Evolutionary conservation across 2,888 invertebrate species (phyloP).

Genomic region (Holacanthella duospinosa): DNA sequence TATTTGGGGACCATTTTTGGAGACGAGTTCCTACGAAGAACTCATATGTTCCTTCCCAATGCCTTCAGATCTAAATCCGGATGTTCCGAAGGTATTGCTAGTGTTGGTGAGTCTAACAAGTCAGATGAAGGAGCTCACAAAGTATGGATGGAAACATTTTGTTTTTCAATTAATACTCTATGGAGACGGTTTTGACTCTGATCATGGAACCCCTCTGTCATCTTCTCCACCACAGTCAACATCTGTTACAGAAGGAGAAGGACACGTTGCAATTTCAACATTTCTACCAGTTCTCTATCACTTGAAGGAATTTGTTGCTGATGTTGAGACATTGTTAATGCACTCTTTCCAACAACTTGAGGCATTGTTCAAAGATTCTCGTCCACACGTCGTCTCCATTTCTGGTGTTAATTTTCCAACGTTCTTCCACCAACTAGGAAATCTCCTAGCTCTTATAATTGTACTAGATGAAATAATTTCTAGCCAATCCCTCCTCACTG

Average conservation of each 20-base stretch:
- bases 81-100: constrained; percentile 30
- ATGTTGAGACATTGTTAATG: constrained; percentile 59
- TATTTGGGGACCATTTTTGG: constrained; percentile 25
- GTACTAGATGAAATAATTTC: constrained; percentile 57
- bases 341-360: constrained; percentile 65
- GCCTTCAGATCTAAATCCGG: constrained; percentile 23
- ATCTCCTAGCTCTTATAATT: constrained; percentile 46
- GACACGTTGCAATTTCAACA: constrained; percentile 45
- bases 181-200: constrained; percentile 27
- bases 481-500: constrained; percentile 48
- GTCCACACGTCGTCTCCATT: constrained; percentile 39
- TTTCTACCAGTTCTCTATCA: constrained; percentile 47
- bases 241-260: constrained; percentile 42
- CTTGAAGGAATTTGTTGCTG: constrained; percentile 56
- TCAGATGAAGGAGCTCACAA: constrained; percentile 24
- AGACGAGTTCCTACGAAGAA: constrained; percentile 24
- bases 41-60: constrained; percentile 13
- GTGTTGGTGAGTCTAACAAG: constrained; percentile 27
- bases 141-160: constrained; percentile 21
- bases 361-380: constrained; percentile 51
- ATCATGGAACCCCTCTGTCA: not conserved
- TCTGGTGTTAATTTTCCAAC: constrained; percentile 29
- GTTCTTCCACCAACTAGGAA: constrained; percentile 42
- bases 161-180: constrained; percentile 27
- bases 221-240: constrained; percentile 1